These are phyloP conservation scores for Apodemia arnacis DNA, from an alignment of 2,888 invertebrate genomes.

Conservation along the genomic window DNA sequence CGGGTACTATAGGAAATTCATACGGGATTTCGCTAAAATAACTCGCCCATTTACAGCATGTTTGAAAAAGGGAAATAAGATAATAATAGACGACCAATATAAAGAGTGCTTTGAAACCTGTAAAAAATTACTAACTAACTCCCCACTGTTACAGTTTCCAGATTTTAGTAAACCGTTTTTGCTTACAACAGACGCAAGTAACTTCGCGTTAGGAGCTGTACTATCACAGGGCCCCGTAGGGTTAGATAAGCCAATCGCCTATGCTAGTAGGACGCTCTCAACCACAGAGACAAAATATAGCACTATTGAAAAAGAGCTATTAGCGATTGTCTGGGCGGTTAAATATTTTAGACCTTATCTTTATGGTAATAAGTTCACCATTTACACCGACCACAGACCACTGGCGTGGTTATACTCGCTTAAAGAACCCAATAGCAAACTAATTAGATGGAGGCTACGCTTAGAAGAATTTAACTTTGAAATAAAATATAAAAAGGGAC, in stretches of 20 bases:
- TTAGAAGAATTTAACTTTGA: too few species aligned
- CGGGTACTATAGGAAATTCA: conserved; percentile 88
- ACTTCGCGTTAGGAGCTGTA: conserved; percentile 83
- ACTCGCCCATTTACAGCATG: conserved; percentile 81
- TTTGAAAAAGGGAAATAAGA: conserved; percentile 69
- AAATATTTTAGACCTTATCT: too few species aligned
- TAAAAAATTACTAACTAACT: conserved; percentile 62
- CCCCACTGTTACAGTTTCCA: conserved; percentile 40
- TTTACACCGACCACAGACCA: conserved; percentile 21
- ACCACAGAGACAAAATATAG: conserved; percentile 40
- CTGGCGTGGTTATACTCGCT: conserved; percentile 43
- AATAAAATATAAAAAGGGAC: background rate
- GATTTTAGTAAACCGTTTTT: conserved; percentile 39
- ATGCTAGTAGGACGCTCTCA: conserved; percentile 40
- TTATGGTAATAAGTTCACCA: too few species aligned
- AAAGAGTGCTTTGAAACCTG: conserved; percentile 58
- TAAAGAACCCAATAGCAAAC: too few species aligned
- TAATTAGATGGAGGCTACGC: too few species aligned
- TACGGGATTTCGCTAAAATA: conserved; percentile 74
- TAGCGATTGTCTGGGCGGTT: conserved; percentile 18
- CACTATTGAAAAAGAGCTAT: conserved; percentile 57
- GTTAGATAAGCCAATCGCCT: conserved; percentile 77
- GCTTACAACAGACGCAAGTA: conserved; percentile 83
- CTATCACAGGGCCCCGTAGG: conserved; percentile 84
- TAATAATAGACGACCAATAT: conserved; percentile 52